Conservation (phyloP, 2,888 invertebrate species). For the Drosophila diplacantha region DNA sequence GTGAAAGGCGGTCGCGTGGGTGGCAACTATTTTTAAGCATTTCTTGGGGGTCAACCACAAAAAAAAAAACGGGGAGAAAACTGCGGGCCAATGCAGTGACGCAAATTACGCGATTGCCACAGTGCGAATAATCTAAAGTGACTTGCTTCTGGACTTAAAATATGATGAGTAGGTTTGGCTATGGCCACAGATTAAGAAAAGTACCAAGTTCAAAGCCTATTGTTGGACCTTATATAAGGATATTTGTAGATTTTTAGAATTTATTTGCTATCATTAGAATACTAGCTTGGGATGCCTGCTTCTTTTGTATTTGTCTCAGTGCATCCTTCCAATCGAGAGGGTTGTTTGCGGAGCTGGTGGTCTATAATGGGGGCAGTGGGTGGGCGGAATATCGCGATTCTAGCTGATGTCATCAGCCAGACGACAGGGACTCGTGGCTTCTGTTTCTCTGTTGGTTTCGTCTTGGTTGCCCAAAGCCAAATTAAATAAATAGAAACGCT, state of each 20-base stretch:
- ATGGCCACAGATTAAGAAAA: background rate
- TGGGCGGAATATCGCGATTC: slow-evolving; percentile 27
- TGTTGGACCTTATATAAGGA: background rate
- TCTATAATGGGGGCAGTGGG: slow-evolving; percentile 34
- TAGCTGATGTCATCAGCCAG: slow-evolving; percentile 38
- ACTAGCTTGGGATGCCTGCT: background rate
- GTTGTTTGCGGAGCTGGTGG: slow-evolving; percentile 1
- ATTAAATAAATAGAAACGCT: slow-evolving; percentile 63
- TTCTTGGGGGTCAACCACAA: slow-evolving; percentile 19
- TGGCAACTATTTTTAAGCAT: slow-evolving; percentile 27
- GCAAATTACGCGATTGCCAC: slow-evolving; percentile 45
- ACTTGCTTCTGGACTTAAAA: background rate
- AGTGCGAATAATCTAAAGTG: background rate
- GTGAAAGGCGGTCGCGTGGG: slow-evolving; percentile 5
- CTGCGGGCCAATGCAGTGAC: slow-evolving; percentile 49
- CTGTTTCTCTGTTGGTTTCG: slow-evolving; percentile 28
- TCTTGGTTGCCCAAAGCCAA: slow-evolving; percentile 43
- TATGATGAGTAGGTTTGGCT: background rate
- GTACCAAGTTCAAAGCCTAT: no score
- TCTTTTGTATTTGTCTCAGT: background rate
- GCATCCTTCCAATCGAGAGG: slow-evolving; percentile 33
- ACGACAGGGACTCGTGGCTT: slow-evolving; percentile 33
- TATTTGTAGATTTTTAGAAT: background rate
- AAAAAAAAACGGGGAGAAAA: background rate
- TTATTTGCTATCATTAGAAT: background rate